A percentile compares a stretch with the other conserved stretches of the same genome.
phyloP scores from a whole-genome alignment of 2,797 vertebrate genomes.

The Parauchenoglanis punctatus region DNA sequence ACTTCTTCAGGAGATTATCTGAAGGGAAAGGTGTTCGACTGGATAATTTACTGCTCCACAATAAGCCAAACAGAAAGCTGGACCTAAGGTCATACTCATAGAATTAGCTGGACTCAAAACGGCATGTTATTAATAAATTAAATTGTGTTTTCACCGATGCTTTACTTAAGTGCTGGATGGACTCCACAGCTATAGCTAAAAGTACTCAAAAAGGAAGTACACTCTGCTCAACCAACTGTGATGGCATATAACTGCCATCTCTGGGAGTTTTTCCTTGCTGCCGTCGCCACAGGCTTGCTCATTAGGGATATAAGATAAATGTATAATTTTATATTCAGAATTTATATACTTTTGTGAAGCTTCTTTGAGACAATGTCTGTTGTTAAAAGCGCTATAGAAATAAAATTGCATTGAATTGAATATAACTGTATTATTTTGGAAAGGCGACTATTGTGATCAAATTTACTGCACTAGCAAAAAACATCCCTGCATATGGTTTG shows the following conservation, averaged over 20 bases:
- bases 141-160: neutral
- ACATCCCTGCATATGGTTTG: neutral
- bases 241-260: too few species aligned
- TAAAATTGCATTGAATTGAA: too few species aligned
- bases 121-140: neutral
- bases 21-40: slow-evolving; percentile 10
- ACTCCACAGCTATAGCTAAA: neutral
- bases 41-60: neutral
- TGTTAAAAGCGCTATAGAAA: too few species aligned
- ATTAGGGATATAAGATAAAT: too few species aligned
- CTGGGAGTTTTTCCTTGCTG: too few species aligned
- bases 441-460: neutral
- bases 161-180: neutral
- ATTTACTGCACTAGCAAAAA: neutral
- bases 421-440: neutral
- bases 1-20: slow-evolving; percentile 12
- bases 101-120: neutral
- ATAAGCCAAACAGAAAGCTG: neutral
- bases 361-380: too few species aligned
- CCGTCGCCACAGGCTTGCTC: too few species aligned
- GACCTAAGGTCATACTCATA: too few species aligned
- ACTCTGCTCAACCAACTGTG: neutral
- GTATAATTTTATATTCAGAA: too few species aligned
- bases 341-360: too few species aligned
- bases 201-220: neutral